A percentile compares a stretch with the other conserved stretches of the same genome.
These are phyloP conservation scores for Epistrophe grossulariae DNA, from an alignment of 2,888 invertebrate genomes.

Conservation along the genomic window DNA sequence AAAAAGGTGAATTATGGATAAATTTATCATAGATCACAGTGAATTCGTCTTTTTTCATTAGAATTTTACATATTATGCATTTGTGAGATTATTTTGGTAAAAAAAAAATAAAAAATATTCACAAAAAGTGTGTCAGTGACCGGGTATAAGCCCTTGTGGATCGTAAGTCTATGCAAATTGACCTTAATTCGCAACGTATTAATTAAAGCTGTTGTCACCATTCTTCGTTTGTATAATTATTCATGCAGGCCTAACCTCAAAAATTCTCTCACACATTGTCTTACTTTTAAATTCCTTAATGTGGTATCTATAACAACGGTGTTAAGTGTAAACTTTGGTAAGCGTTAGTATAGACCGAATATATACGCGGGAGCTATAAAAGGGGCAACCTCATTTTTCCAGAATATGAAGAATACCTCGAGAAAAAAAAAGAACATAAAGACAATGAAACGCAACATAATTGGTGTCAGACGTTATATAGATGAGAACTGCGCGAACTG, in stretches of 20 bases:
- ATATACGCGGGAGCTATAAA: not conserved
- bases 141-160: conserved; percentile 18
- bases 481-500: not conserved
- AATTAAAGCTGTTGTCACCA: conserved; percentile 14
- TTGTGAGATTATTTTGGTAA: conserved; percentile 1
- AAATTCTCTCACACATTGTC: conserved; percentile 21
- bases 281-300: not conserved
- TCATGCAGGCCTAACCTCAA: conserved; percentile 32
- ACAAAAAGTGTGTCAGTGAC: conserved; percentile 49
- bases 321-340: conserved; percentile 37
- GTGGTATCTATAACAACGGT: conserved; percentile 19
- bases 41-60: not conserved
- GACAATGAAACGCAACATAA: conserved; percentile 44
- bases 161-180: conserved; percentile 18
- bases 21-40: not conserved
- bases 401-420: not conserved
- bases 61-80: not conserved
- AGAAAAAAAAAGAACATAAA: conserved; percentile 6
- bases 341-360: conserved; percentile 4
- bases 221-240: conserved; percentile 8
- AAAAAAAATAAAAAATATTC: not conserved
- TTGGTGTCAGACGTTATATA: conserved; percentile 29
- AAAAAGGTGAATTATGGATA: conserved; percentile 57
- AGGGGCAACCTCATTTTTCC: not conserved
- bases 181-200: conserved; percentile 46